Evolutionary conservation across 2,797 vertebrate genomes (phyloP), one percentile per base, ranked within the genome.

Genomic region (Diplodus sargus): DNA sequence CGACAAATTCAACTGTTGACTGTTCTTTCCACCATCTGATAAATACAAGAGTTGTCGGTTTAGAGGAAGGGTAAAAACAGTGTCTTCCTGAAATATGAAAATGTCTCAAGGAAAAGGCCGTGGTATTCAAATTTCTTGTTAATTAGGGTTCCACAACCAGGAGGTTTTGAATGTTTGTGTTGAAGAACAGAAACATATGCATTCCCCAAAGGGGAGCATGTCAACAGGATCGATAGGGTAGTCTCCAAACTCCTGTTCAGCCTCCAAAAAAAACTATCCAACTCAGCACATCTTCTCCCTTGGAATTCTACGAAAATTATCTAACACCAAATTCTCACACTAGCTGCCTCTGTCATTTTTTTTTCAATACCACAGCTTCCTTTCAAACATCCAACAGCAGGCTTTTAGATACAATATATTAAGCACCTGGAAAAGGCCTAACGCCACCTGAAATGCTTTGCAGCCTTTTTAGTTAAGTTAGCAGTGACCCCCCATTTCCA

Each of bases 201-300:
- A 93, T 93, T 91, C 80, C 89, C 93, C 90, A 84, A 89, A 89
- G 90, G 92, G 86, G 79, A 83, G 78, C 68, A 17, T 87, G 92
- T 94, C 92, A 94, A 90, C 85, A 92, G 90, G 90, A 94, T 93
- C 89, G 86, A 94, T 94, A 92, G 93, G 78, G 82, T 90, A 76
- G 83, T 77, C 80, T 87, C 72, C 57, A 77, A 90, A 89, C 78
- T 90, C 76, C 83, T 72, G 77, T 76, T 90, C 84, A 52, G 78
- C 81, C 84, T 87, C 84, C 58, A 75, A 84, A 91, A 91, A 86
- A 90, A 89, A 85, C 62, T 52, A 70, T 79, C 89, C 11, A 80
- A 82, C 87, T 92, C 92, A 91, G 91, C 92, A 93, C 70, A 90
- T 88, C 79, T 75, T 86, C 87, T 73, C 84, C 48, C 22, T 68